Percentiles rank a stretch among this genome's conserved stretches.
Conservation (phyloP, 37 sponge, comb jelly and placozoan species). For the Tethya wilhelma region DNA sequence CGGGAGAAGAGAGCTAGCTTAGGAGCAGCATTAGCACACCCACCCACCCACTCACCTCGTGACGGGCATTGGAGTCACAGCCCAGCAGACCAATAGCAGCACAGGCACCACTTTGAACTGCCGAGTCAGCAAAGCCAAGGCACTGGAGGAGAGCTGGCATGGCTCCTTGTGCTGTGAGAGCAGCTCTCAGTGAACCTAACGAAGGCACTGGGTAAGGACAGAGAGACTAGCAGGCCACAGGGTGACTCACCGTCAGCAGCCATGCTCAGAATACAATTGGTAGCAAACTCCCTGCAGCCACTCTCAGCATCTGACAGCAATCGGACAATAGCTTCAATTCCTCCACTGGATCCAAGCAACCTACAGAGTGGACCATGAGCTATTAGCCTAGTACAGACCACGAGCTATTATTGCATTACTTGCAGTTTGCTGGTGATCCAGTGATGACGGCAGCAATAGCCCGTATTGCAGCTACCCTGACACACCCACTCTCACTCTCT, state of each 20-base stretch:
- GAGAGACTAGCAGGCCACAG: no score
- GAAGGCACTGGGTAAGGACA: neutral
- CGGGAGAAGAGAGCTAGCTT: no score
- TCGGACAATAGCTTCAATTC: conserved; percentile 45
- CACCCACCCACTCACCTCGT: conserved; percentile 35
- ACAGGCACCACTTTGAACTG: conserved; percentile 39
- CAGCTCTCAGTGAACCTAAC: conserved; percentile 14
- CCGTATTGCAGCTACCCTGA: conserved; percentile 48
- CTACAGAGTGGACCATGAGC: conserved; percentile 21
- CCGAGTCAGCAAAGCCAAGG: conserved; percentile 32
- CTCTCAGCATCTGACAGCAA: conserved; percentile 54
- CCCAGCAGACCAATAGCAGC: conserved; percentile 64
- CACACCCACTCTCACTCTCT: conserved; percentile 21
- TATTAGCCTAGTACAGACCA: no score
- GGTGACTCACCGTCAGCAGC: conserved; percentile 36
- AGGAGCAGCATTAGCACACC: no score
- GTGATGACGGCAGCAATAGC: conserved; percentile 47
- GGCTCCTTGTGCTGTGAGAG: conserved; percentile 29
- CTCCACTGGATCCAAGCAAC: conserved; percentile 44
- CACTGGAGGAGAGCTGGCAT: conserved; percentile 27
- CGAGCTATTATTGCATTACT: conserved; percentile 32
- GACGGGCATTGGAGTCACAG: conserved; percentile 48
- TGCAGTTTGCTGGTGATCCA: conserved; percentile 64
- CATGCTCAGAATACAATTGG: conserved; percentile 59
- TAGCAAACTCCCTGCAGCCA: conserved; percentile 40